Percentiles rank a stretch among this genome's conserved stretches.
These are phyloP conservation scores for Gryllus longicercus DNA, from an alignment of 2,888 invertebrate species.

Conservation along the genomic window DNA sequence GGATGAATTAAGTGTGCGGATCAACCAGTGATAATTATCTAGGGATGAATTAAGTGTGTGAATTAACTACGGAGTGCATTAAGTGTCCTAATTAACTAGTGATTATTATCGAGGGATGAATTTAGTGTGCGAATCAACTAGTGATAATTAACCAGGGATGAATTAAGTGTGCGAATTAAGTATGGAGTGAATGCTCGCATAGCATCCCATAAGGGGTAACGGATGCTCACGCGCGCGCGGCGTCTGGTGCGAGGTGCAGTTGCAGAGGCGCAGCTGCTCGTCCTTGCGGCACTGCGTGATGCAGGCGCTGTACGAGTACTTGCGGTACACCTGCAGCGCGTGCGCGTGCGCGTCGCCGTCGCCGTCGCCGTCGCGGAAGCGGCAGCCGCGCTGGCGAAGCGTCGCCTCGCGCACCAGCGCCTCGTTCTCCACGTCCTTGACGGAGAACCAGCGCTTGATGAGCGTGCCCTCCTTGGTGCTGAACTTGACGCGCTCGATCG, in stretches of 20 bases:
- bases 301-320: constrained; percentile 60
- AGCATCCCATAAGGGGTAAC: too few species aligned
- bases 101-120: too few species aligned
- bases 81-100: too few species aligned
- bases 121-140: too few species aligned
- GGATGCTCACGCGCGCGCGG: constrained; percentile 55
- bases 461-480: constrained; percentile 36
- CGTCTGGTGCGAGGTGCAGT: constrained; percentile 68
- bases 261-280: constrained; percentile 51
- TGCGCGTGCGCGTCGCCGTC: constrained; percentile 39
- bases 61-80: too few species aligned
- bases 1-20: too few species aligned
- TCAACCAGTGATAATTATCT: too few species aligned
- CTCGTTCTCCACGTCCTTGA: constrained; percentile 65
- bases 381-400: constrained; percentile 65
- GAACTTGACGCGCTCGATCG: constrained; percentile 30
- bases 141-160: too few species aligned
- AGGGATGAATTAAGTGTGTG: too few species aligned
- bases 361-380: constrained; percentile 67
- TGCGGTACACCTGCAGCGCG: constrained; percentile 39
- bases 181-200: too few species aligned
- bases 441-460: constrained; percentile 43
- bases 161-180: too few species aligned
- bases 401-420: constrained; percentile 67
- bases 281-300: constrained; percentile 57